These are phyloP conservation scores for Ochotona curzoniae DNA, from an alignment of 2,113 vertebrate species.

Conservation along the genomic window DNA sequence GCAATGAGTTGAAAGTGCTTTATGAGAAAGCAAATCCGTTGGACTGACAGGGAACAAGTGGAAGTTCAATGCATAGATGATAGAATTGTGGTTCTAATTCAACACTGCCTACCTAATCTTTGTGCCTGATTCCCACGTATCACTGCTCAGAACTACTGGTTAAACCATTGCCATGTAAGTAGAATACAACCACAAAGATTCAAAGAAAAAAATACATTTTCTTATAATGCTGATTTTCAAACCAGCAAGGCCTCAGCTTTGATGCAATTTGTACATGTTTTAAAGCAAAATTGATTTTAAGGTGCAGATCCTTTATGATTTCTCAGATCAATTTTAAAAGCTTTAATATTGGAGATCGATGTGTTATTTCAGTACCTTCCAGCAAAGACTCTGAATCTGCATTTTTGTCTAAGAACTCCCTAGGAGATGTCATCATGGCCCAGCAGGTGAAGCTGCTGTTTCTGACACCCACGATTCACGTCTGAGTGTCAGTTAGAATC, in stretches of 20 bases:
- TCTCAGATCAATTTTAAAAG: not conserved
- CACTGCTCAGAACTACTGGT: not conserved
- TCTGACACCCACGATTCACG: no score
- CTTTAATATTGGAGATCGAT: not conserved
- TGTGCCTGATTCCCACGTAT: no score
- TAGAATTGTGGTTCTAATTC: no score
- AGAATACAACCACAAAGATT: not conserved
- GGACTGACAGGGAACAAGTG: no score
- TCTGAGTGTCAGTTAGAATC: no score
- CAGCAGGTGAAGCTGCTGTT: no score
- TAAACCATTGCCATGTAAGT: not conserved
- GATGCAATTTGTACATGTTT: not conserved
- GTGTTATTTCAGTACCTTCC: not conserved
- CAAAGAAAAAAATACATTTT: not conserved
- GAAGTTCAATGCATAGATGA: no score
- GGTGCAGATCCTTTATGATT: not conserved
- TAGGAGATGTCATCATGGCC: no score
- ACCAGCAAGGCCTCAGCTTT: not conserved
- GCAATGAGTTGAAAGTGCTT: no score
- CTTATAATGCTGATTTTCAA: not conserved
- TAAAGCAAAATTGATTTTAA: not conserved
- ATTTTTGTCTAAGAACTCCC: no score
- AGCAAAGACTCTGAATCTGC: not conserved
- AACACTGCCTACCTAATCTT: no score
- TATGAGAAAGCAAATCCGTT: no score